Conservation (phyloP, 2,888 invertebrate genomes). For the Andricus quercusramuli region DNA sequence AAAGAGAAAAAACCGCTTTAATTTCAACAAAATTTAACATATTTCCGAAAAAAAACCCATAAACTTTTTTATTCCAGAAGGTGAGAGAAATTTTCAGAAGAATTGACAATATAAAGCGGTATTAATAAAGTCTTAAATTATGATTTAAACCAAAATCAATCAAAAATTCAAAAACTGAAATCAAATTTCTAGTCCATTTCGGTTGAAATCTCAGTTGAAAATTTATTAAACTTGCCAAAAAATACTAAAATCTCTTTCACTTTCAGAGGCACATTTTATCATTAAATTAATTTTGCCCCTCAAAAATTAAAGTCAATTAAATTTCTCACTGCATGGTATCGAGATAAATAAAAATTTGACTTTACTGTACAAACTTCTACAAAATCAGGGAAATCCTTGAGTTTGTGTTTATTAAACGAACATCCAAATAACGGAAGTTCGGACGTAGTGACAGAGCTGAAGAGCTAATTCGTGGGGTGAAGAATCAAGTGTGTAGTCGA, state of each 20-base stretch:
- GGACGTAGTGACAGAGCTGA: not conserved
- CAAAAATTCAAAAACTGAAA: not conserved
- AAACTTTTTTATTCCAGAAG: not conserved
- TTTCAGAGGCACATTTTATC: not conserved
- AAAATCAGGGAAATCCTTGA: not conserved
- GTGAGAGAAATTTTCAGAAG: slow-evolving; percentile 18
- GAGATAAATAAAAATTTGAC: not conserved
- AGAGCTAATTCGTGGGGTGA: not conserved
- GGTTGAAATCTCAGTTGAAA: slow-evolving; percentile 13
- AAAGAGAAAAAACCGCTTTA: too few relatives aligned
- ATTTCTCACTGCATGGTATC: not conserved
- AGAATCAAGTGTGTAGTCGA: not conserved
- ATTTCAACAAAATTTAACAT: not conserved
- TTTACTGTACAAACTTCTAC: slow-evolving; percentile 14
- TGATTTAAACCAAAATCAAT: slow-evolving; percentile 9
- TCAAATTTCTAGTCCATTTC: not conserved
- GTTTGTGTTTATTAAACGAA: not conserved
- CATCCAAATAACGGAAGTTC: not conserved
- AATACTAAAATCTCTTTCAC: slow-evolving; percentile 18
- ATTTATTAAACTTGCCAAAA: slow-evolving; percentile 28
- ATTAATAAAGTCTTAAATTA: slow-evolving; percentile 13
- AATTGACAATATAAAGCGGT: slow-evolving; percentile 14
- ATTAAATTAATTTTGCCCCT: not conserved
- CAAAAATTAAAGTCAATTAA: not conserved
- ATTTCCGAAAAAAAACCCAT: not conserved